These are phyloP conservation scores for Gisinianus flammeolus DNA, from an alignment of 2,888 invertebrate species.

Conservation along the genomic window DNA sequence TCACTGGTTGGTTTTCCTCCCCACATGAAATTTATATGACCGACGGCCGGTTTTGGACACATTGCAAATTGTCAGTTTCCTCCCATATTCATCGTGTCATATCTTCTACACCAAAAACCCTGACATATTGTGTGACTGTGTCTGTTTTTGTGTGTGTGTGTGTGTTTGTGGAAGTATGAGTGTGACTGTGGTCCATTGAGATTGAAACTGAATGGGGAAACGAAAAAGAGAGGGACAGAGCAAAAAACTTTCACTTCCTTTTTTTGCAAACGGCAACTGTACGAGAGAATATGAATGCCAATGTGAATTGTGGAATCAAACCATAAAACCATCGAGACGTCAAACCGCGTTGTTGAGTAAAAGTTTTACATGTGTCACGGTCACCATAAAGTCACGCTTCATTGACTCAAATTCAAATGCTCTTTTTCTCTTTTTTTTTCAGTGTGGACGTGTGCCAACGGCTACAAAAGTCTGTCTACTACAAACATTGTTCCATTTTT, in stretches of 20 bases:
- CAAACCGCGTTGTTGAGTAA: conserved; percentile 5
- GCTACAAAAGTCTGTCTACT: too few species aligned
- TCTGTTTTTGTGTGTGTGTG: background rate
- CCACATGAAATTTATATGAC: conserved; percentile 31
- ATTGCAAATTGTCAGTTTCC: conserved; percentile 18
- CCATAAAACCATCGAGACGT: conserved; percentile 2
- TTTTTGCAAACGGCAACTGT: background rate
- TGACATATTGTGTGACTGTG: background rate
- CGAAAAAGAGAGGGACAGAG: background rate
- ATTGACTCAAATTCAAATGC: conserved; percentile 18
- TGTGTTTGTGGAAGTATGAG: background rate
- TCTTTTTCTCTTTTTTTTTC: conserved; percentile 1
- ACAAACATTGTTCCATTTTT: too few species aligned
- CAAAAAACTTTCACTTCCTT: background rate
- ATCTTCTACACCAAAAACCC: background rate
- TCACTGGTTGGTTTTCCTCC: background rate
- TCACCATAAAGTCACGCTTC: conserved; percentile 21
- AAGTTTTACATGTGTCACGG: conserved; percentile 18
- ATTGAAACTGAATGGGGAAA: background rate
- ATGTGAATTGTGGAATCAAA: background rate
- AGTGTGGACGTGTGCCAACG: too few species aligned
- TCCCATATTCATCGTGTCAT: conserved; percentile 10
- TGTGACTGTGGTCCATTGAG: background rate
- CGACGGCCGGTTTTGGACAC: conserved; percentile 11
- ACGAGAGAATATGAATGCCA: background rate